Percentiles rank a stretch among this genome's conserved stretches.
These are phyloP conservation scores for Melanotus villosus DNA, from an alignment of 2,888 invertebrate species.

Conservation along the genomic window DNA sequence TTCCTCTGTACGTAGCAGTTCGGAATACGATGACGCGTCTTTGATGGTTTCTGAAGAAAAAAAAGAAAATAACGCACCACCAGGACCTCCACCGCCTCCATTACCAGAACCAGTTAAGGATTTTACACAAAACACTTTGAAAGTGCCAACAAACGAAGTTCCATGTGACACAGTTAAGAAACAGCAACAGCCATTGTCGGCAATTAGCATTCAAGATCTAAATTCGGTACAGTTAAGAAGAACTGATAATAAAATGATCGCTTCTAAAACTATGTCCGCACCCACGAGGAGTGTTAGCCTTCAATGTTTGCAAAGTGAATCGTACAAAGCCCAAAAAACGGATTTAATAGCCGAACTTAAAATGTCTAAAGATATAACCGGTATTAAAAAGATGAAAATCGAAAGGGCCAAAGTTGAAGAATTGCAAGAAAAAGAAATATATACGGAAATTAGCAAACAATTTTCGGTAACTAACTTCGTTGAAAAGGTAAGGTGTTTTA, in stretches of 20 bases:
- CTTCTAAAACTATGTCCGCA: constrained; percentile 88
- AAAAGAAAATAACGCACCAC: constrained; percentile 25
- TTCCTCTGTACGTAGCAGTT: constrained; percentile 67
- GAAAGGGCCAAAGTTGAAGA: constrained; percentile 90
- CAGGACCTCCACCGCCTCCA: constrained; percentile 72
- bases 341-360: constrained; percentile 94
- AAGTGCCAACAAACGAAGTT: constrained; percentile 38
- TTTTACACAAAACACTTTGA: constrained; percentile 63
- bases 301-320: constrained; percentile 80
- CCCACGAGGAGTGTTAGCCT: constrained; percentile 82
- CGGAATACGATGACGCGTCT: constrained; percentile 63
- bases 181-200: constrained; percentile 83
- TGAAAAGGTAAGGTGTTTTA: constrained; percentile 82
- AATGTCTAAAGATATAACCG: constrained; percentile 92
- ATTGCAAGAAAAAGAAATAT: constrained; percentile 85
- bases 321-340: constrained; percentile 83
- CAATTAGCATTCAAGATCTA: constrained; percentile 90
- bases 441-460: constrained; percentile 87
- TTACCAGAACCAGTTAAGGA: constrained; percentile 59
- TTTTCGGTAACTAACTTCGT: constrained; percentile 90
- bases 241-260: constrained; percentile 81
- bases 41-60: constrained; percentile 47
- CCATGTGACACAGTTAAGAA: constrained; percentile 63
- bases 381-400: constrained; percentile 94
- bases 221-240: constrained; percentile 87